Base-by-base conservation (phyloP, 2,113 vertebrate species). In the Coracopsis vasa region DNA sequence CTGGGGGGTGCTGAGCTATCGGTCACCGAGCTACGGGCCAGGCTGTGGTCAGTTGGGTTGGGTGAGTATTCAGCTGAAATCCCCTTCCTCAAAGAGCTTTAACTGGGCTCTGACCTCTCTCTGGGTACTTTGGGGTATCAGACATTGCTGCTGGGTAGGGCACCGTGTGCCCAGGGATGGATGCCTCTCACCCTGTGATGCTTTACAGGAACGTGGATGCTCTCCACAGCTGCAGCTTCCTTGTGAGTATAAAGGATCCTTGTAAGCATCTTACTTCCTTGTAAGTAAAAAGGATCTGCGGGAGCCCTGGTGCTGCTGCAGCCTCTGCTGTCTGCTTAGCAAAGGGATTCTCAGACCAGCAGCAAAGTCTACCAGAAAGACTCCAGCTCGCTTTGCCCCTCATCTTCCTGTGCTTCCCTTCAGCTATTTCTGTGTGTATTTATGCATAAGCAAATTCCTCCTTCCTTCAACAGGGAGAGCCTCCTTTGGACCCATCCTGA, bases 31-130 rank as follows among this genome's bases (percentile, higher is more conserved):
- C 71, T 78, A 6, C 27, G 14, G 75, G 2, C 39, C 8, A 71
- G 66, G 7, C 0, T 1, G 15, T 7, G 18, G 9, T 6, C 3
- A 2, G 5, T 3, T 35, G 13, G 11, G 60, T 10, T 27, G 50
- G 16, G n/a, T 16, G 35, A 70, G 33, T 1, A 7, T 35, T 39
- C 16, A 28, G 13, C 0, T 1, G 14, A 54, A 82, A 69, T 37
- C 10, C 2, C n/a, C 19, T 47, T 66, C 35, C 70, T 60, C 28
- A 20, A 27, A 60, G 70, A 41, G 33, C 66, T 72, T 41, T 35
- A 10, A 10, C 24, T 33, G 44, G 21, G 20, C 58, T 86, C 64
- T 27, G 7, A 1, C 33, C 5, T 58, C 41, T 39, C 37, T n/a
- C 35, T 25, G n/a, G 45, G 14, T 48, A 5, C 13, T 90, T 61